Evolutionary conservation across 2,113 vertebrate genomes (phyloP).

Genomic region (Emydocephalus ijimae): DNA sequence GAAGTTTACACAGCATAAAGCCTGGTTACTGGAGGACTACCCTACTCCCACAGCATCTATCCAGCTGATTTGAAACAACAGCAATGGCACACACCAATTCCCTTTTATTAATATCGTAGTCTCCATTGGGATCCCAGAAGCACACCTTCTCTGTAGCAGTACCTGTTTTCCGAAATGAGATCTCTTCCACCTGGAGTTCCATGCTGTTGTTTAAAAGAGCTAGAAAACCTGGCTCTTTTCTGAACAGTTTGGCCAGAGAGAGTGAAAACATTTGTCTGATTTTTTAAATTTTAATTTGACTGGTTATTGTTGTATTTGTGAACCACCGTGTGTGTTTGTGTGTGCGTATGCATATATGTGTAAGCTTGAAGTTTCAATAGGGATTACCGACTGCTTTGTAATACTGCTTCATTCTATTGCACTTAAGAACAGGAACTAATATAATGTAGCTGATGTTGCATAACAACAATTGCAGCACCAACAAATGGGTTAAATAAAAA

Average conservation of each 20-base stretch:
- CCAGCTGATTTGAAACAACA: not conserved
- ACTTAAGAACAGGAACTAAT: not conserved
- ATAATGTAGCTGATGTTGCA: not conserved
- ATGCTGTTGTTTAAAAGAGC: not conserved
- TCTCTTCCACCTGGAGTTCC: not conserved
- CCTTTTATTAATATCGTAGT: not conserved
- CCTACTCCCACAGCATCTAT: not conserved
- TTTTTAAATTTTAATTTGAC: not conserved
- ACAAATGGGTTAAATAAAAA: not conserved
- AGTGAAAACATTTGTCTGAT: not conserved
- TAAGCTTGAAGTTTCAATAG: not conserved
- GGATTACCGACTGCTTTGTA: slow-evolving; percentile 25
- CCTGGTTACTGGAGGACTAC: not conserved
- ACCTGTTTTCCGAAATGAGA: not conserved
- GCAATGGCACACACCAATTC: not conserved
- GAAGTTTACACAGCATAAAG: not conserved
- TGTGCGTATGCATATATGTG: too few relatives aligned
- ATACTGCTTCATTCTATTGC: not conserved
- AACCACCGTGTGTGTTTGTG: not conserved
- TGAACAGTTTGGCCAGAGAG: not conserved
- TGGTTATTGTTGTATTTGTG: not conserved
- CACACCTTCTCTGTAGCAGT: not conserved
- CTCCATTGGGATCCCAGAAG: not conserved
- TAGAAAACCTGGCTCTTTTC: not conserved
- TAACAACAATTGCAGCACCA: slow-evolving; percentile 1